These are phyloP conservation scores for Erythrolamprus reginae DNA, from an alignment of 2,113 vertebrate species.

Conservation along the genomic window DNA sequence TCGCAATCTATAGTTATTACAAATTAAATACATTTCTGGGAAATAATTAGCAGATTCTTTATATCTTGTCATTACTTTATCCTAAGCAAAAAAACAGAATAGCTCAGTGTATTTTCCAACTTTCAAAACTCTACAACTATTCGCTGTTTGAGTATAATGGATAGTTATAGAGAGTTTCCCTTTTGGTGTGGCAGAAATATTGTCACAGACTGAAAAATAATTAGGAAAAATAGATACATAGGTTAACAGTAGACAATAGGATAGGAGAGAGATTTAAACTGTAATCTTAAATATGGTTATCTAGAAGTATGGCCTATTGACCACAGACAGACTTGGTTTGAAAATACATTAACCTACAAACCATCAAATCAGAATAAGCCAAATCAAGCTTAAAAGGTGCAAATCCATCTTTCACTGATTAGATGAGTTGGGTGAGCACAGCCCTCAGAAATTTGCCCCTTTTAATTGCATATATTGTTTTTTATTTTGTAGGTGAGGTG, in stretches of 20 bases:
- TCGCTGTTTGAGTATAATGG: not conserved
- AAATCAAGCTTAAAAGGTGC: not conserved
- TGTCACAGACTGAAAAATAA: not conserved
- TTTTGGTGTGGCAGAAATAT: not conserved
- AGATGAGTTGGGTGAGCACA: not conserved
- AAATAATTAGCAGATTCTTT: not conserved
- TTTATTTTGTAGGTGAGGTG: not conserved
- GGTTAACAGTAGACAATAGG: not conserved
- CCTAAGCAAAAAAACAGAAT: not conserved
- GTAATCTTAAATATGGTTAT: not conserved
- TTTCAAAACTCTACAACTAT: not conserved
- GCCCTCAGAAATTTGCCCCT: not conserved
- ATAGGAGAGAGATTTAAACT: not conserved
- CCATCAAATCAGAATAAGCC: not conserved
- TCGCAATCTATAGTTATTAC: not conserved
- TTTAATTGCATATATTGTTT: not conserved
- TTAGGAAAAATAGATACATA: not conserved
- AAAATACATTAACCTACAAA: not conserved
- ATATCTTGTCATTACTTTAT: not conserved
- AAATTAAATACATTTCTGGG: not conserved
- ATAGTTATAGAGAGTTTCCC: not conserved
- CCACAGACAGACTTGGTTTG: not conserved
- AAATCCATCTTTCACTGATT: not conserved
- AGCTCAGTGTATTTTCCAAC: conserved; percentile 5
- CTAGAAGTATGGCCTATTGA: not conserved